Evolutionary conservation across 2,888 invertebrate genomes (phyloP).

Genomic region (Drosophila mulleri): DNA sequence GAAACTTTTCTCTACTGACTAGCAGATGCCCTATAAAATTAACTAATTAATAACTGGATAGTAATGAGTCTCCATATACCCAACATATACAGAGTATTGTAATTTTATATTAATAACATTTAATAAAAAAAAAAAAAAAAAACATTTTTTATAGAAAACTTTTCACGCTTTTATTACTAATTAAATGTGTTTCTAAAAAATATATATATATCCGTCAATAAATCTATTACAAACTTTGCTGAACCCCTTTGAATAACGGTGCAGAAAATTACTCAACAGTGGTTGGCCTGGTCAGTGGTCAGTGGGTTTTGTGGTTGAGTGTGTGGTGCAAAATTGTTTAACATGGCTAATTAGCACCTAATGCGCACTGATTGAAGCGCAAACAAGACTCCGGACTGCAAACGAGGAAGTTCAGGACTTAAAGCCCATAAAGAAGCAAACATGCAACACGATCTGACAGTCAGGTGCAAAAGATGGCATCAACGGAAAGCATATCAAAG

Average conservation of each 20-base stretch:
- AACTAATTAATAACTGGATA: neutral
- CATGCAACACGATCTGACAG: conserved; percentile 20
- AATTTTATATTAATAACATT: conserved; percentile 16
- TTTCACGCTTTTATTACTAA: conserved; percentile 24
- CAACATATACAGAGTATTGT: neutral
- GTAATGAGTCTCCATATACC: neutral
- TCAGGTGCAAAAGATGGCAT: conserved; percentile 23
- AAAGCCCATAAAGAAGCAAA: conserved; percentile 1
- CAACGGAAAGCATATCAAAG: conserved; percentile 30
- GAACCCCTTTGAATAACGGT: conserved; percentile 18
- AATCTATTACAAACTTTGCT: neutral
- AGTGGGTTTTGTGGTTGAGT: conserved; percentile 24
- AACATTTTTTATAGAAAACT: conserved; percentile 18
- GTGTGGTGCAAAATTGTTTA: conserved; percentile 32
- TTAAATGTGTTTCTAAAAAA: conserved; percentile 32
- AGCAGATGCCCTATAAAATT: neutral
- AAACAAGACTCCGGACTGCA: conserved; percentile 1
- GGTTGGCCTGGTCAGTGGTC: conserved; percentile 23
- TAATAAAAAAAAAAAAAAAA: too few relatives aligned
- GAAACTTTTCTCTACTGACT: neutral
- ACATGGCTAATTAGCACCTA: conserved; percentile 42
- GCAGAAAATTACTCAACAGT: conserved; percentile 28
- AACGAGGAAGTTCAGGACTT: neutral
- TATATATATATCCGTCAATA: neutral
- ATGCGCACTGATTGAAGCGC: conserved; percentile 31